Evolutionary conservation across 2,797 vertebrate species (phyloP).

Genomic region (Pangasius krempfi): DNA sequence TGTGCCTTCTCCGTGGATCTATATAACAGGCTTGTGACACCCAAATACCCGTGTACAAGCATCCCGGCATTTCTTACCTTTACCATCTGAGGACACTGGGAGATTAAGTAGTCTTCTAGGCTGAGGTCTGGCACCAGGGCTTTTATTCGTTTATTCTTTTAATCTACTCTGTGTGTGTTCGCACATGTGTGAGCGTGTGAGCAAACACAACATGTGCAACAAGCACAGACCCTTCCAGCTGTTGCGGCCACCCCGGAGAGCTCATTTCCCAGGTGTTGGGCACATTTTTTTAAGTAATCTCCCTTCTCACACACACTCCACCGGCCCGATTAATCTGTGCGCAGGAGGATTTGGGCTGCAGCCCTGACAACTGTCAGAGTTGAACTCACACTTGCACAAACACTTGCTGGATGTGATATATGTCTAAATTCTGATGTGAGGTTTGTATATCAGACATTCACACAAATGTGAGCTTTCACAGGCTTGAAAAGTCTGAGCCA

Average conservation of each 20-base stretch:
- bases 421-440: slow-evolving; percentile 37
- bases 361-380: slow-evolving; percentile 69
- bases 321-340: slow-evolving; percentile 67
- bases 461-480: slow-evolving; percentile 27
- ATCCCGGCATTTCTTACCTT: slow-evolving; percentile 23
- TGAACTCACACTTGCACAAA: slow-evolving; percentile 34
- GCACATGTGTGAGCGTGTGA: slow-evolving; percentile 56
- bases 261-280: slow-evolving; percentile 78
- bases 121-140: slow-evolving; percentile 14
- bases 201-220: slow-evolving; percentile 53
- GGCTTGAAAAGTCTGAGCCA: slow-evolving; percentile 35
- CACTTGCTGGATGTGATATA: slow-evolving; percentile 33
- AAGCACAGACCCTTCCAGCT: slow-evolving; percentile 56
- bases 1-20: slow-evolving; percentile 28
- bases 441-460: slow-evolving; percentile 42
- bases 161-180: slow-evolving; percentile 54
- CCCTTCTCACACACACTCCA: slow-evolving; percentile 67
- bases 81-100: slow-evolving; percentile 6
- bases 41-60: neutral
- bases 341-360: slow-evolving; percentile 56
- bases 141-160: slow-evolving; percentile 35
- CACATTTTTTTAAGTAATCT: slow-evolving; percentile 75
- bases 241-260: slow-evolving; percentile 59
- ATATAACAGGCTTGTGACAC: neutral
- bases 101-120: slow-evolving; percentile 66